Evolutionary conservation across 2,113 vertebrate genomes (phyloP), one percentile per base, ranked within the genome.

Genomic region (Candoia aspera): DNA sequence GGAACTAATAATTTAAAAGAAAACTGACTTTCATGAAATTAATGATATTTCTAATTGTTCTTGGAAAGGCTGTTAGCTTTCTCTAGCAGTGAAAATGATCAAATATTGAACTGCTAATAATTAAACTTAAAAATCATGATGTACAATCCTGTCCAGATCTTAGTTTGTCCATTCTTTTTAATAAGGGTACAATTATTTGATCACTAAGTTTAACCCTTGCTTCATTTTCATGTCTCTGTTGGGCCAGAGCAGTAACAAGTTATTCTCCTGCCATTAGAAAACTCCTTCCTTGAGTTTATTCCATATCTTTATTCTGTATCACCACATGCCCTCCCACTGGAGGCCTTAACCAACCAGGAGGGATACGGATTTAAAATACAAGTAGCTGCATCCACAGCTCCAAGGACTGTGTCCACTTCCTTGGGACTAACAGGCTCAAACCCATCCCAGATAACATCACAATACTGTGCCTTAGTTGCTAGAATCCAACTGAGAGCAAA

Each of bases 1-100:
- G 84, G 6, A 24, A 26, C 13, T 94, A 87, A 79, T 88, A 24
- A 0, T 88, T 37, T 49, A 89, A 92, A 91, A 5, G 37, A 91
- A 54, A 84, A 46, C 37, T 55, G 60, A 1, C 24, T 89, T 94
- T 90, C 42, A 42, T 13, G 54, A 46, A 92, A 91, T 85, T 37
- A 37, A 79, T 17, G 19, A 57, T 5, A 24, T 1, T 89, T 93
- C 58, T 37, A 91, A 53, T 57, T 73, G 54, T 88, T 92, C 49
- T 33, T 79, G 5, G 79, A 88, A 93, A 54, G 3, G 53, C 55
- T 62, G 91, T 21, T 37, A 33, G 13, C 11, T 8, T 59, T 53
- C 26, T 15, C 46, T 53, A 33, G 29, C 60, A n/a, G 26, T 68
- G 3, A 49, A 53, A n/a, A 29, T 53, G 46, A 89, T 89, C 42